phyloP scores from a whole-genome alignment of 2,888 invertebrate genomes.

The Sympetrum striolatum region DNA sequence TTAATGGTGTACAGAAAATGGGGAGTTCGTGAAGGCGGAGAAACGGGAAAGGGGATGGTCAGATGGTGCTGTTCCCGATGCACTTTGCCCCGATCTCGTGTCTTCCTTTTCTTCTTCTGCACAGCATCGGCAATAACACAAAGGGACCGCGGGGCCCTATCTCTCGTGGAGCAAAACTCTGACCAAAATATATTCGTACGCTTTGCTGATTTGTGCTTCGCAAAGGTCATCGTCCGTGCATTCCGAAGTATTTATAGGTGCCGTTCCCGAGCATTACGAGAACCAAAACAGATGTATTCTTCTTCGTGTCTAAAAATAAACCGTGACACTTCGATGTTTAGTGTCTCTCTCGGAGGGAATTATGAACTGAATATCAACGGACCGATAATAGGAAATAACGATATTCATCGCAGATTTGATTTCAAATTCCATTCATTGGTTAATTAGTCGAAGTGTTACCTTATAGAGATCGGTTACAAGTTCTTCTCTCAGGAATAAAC shows the following conservation, averaged over 20 bases:
- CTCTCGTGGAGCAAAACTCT: not conserved
- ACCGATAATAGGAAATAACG: too few species aligned
- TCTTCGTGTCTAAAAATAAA: too few species aligned
- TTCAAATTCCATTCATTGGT: too few species aligned
- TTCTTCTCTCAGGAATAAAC: too few species aligned
- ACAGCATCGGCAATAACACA: too few species aligned
- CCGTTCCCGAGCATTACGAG: not conserved
- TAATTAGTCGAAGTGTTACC: too few species aligned
- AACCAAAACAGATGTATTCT: not conserved
- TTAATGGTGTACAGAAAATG: not conserved
- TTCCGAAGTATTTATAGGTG: not conserved
- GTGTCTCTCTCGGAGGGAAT: too few species aligned
- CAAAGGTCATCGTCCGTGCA: not conserved
- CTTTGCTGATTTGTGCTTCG: not conserved
- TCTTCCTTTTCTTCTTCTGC: not conserved
- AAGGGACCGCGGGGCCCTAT: not conserved
- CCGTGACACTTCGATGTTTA: too few species aligned
- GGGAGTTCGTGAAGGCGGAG: not conserved
- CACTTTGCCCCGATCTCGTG: not conserved
- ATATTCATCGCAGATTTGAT: too few species aligned
- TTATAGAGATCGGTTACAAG: too few species aligned
- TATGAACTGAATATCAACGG: too few species aligned
- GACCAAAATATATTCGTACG: not conserved
- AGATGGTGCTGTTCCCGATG: not conserved
- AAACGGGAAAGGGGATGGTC: not conserved